Evolutionary conservation across 2,888 invertebrate species (phyloP), one percentile per base, ranked within the genome.

Genomic region (Scrobipalpa costella): DNA sequence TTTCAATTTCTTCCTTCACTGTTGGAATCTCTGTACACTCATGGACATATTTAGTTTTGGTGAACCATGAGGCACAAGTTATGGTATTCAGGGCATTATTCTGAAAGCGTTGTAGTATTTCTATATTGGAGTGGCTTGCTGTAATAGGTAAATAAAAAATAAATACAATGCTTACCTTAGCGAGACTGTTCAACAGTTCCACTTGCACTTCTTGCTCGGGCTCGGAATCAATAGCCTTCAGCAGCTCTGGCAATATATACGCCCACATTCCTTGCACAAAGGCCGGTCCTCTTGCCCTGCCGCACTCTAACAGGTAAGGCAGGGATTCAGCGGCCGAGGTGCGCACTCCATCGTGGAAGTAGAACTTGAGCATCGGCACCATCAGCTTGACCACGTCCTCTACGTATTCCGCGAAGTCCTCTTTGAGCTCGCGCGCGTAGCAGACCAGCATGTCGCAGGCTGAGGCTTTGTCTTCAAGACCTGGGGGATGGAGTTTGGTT

Each of bases 371-470:
- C 94, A 97, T 94, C 0, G 97, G 97, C 67, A 96, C 95, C 95
- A 97, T 96, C 50, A 97, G 92, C 76, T 95, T 94, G 0, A 96
- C 96, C 1, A 96, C 91, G 90, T 96, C 77, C 88, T 94, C 77
- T 79, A 94, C 92, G 68, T 92, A 92, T 66, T 90, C 90, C 0
- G 90, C 88, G 68, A 92, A 92, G 2, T 95, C 96, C 75, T 97
- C 97, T 81, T 98, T 98, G 64, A 98, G 92, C 84, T 98, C 98
- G 34, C 97, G 93, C 0, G 98, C 98, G 79, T 98, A 98, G 83
- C 98, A 98, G 9, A 98, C 98, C 63, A 98, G 90, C 98, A 98
- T 98, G 85, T 98, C 97, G 83, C 98, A 98, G 0, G 98, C 98
- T 1, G 97, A 97, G 0, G 98, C 97, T 83, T 98, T 99, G 84